phyloP scores from a whole-genome alignment of 1,140 invertebrate genomes.

The Bombus picipes region DNA sequence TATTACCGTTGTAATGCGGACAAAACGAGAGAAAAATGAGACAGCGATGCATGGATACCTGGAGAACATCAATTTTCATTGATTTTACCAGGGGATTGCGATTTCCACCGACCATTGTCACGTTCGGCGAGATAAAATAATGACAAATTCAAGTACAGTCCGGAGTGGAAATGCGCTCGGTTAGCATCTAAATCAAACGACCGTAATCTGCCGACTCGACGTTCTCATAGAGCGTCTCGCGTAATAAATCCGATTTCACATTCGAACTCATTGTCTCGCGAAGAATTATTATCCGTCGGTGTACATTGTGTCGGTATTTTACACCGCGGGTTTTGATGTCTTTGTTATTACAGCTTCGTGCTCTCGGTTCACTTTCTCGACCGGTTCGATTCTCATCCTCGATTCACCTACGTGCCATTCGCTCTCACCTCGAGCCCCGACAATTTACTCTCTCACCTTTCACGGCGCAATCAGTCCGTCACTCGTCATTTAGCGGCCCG shows the following conservation, averaged over 20 bases:
- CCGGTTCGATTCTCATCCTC: constrained; percentile 16
- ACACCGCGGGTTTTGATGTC: constrained; percentile 10
- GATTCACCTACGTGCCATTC: constrained; percentile 21
- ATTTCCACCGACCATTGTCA: neutral
- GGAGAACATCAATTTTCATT: neutral
- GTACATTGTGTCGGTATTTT: neutral
- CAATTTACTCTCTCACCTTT: constrained; percentile 36
- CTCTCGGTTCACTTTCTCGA: constrained; percentile 26
- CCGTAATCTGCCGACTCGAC: too few relatives aligned
- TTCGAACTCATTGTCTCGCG: constrained; percentile 13
- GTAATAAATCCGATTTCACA: constrained; percentile 10
- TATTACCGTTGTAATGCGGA: constrained; percentile 6
- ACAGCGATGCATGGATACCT: neutral
- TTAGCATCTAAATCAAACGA: neutral
- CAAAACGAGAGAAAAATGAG: neutral
- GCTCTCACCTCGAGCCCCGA: constrained; percentile 2
- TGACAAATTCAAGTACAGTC: neutral
- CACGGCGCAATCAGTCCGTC: constrained; percentile 24
- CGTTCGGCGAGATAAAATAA: neutral
- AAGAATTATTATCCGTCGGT: constrained; percentile 8
- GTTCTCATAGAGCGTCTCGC: neutral
- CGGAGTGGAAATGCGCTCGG: neutral
- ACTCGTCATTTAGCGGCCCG: constrained; percentile 1
- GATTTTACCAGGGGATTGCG: neutral
- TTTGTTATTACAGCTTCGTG: constrained; percentile 22